Conservation (phyloP, 1,140 invertebrate species). For the Brachionus asplanchnoidis region DNA sequence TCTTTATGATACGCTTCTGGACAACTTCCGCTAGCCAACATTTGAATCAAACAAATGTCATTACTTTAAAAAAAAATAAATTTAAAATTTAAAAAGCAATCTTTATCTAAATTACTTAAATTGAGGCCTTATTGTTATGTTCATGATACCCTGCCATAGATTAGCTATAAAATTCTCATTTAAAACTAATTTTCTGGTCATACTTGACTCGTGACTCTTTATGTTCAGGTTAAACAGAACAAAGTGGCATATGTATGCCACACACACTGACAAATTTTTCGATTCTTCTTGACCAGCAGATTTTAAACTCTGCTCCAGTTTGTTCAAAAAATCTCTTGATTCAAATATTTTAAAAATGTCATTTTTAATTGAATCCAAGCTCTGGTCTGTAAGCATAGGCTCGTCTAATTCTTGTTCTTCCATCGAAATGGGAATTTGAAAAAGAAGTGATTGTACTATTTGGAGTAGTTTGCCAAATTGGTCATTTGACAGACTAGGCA, state of each 20-base stretch:
- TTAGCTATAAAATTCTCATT: not conserved
- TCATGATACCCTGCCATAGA: not conserved
- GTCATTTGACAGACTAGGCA: not conserved
- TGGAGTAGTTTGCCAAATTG: not conserved
- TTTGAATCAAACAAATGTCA: not conserved
- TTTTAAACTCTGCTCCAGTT: not conserved
- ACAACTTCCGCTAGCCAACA: not conserved
- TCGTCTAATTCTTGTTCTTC: not conserved
- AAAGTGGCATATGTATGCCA: constrained; percentile 13
- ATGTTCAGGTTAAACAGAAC: not conserved
- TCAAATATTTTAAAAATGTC: not conserved
- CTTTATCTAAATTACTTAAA: not conserved
- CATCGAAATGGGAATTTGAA: not conserved
- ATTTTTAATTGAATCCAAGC: not conserved
- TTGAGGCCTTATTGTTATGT: not conserved
- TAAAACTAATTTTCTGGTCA: not conserved
- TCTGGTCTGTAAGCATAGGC: not conserved
- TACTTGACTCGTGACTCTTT: not conserved
- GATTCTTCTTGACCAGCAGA: not conserved
- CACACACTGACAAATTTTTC: not conserved
- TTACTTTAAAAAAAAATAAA: not conserved
- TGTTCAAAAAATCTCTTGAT: not conserved
- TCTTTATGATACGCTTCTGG: not conserved
- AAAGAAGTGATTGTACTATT: not conserved
- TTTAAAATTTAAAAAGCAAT: not conserved